phyloP scores from a whole-genome alignment of 2,888 invertebrate genomes.

The Lottia gigantea region DNA sequence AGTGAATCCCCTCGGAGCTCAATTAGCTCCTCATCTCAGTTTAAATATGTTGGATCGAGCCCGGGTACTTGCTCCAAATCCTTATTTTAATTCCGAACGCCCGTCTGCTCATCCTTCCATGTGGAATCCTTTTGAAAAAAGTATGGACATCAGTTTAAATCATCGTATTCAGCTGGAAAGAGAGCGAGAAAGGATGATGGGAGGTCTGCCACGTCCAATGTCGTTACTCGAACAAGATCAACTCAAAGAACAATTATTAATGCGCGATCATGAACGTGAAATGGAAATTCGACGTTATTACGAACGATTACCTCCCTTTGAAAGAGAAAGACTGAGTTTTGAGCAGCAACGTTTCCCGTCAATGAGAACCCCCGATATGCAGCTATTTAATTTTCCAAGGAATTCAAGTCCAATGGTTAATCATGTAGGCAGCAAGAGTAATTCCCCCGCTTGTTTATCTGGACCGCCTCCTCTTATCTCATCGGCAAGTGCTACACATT shows the following conservation, averaged over 20 bases:
- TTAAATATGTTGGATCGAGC: constrained; percentile 46
- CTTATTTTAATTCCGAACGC: constrained; percentile 41
- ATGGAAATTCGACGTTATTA: constrained; percentile 41
- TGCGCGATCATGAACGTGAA: constrained; percentile 42
- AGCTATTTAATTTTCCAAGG: constrained; percentile 40
- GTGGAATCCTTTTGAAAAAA: constrained; percentile 57
- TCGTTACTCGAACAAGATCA: constrained; percentile 47
- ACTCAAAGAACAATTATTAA: constrained; percentile 48
- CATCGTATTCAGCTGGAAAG: constrained; percentile 40
- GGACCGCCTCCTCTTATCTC: constrained; percentile 59
- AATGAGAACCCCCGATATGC: constrained; percentile 38
- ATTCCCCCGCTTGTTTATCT: constrained; percentile 51
- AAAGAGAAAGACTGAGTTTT: constrained; percentile 36
- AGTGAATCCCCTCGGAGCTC: constrained; percentile 34
- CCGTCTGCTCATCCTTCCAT: constrained; percentile 41
- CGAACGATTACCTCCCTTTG: constrained; percentile 49
- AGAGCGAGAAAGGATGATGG: constrained; percentile 49
- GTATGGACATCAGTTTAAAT: constrained; percentile 37
- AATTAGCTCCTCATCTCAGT: constrained; percentile 1
- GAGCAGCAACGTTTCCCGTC: constrained; percentile 40
- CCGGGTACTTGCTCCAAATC: constrained; percentile 43
- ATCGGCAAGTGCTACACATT: constrained; percentile 46
- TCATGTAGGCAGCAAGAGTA: constrained; percentile 42
- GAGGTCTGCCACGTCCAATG: constrained; percentile 34
- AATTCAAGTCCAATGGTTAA: constrained; percentile 54